phyloP scores from a whole-genome alignment of 2,797 vertebrate species.

The Aeoliscus strigatus region DNA sequence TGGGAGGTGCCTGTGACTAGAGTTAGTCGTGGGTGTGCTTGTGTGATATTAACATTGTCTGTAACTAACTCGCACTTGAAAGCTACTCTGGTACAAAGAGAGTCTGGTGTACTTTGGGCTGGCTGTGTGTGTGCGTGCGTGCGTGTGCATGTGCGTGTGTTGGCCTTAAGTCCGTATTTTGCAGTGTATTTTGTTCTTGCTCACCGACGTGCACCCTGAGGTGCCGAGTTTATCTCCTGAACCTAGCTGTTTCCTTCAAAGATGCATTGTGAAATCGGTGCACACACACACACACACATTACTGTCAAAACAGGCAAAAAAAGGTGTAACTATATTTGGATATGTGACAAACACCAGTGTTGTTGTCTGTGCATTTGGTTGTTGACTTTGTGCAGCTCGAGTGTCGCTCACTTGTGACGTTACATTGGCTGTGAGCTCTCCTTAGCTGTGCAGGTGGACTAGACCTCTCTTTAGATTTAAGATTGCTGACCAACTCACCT shows the following conservation, averaged over 20 bases:
- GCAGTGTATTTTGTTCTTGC: no score
- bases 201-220: no score
- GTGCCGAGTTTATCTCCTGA: no score
- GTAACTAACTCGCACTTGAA: no score
- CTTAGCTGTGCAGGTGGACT: constrained; percentile 1
- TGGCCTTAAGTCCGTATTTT: no score
- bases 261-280: constrained; percentile 7
- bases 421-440: constrained; percentile 23
- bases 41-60: no score
- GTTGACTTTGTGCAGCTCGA: constrained; percentile 23
- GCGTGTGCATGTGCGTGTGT: no score
- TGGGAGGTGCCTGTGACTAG: no score
- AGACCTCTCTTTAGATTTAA: neutral
- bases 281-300: neutral
- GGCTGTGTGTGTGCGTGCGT: no score
- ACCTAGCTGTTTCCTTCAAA: constrained; percentile 28
- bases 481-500: constrained; percentile 8
- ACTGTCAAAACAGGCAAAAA: constrained; percentile 12
- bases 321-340: constrained; percentile 46
- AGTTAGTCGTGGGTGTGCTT: no score
- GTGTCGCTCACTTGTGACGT: constrained; percentile 18
- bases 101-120: no score
- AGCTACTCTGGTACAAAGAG: no score
- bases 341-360: constrained; percentile 31
- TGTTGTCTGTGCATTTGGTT: constrained; percentile 21